A percentile compares a stretch with the other conserved stretches of the same genome.
phyloP scores from a whole-genome alignment of 2,888 invertebrate genomes.

The Leistus spinibarbis region DNA sequence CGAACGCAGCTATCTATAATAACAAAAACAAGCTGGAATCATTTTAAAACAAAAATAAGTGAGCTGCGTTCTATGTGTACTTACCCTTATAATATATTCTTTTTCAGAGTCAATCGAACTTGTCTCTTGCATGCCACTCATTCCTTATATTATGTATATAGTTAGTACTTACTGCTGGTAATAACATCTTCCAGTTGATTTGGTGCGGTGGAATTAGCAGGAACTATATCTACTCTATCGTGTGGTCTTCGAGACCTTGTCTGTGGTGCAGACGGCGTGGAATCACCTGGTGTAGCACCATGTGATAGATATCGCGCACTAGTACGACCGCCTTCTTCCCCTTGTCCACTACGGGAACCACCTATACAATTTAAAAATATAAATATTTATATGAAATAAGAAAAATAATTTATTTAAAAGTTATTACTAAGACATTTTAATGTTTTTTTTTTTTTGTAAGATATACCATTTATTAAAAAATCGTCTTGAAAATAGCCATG shows the following conservation, averaged over 20 bases:
- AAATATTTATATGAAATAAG: too few relatives aligned
- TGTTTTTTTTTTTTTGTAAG: too few relatives aligned
- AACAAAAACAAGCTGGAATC: too few relatives aligned
- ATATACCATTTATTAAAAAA: too few relatives aligned
- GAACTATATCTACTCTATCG: slow-evolving; percentile 56
- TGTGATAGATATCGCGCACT: slow-evolving; percentile 52
- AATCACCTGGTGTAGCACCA: slow-evolving; percentile 52
- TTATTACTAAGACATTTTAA: too few relatives aligned
- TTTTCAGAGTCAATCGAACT: background rate
- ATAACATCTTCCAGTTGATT: slow-evolving; percentile 56
- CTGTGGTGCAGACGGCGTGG: slow-evolving; percentile 54
- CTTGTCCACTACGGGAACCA: slow-evolving; percentile 58
- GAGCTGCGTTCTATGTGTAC: background rate
- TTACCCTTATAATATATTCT: background rate
- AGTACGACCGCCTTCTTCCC: slow-evolving; percentile 55
- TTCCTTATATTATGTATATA: background rate
- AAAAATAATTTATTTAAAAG: too few relatives aligned
- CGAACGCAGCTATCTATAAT: background rate
- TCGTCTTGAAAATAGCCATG: too few relatives aligned
- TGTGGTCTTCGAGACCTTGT: slow-evolving; percentile 46
- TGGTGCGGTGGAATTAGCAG: slow-evolving; percentile 55
- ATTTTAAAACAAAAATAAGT: background rate
- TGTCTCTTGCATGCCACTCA: too few relatives aligned
- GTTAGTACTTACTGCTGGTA: slow-evolving; percentile 52
- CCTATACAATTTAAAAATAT: slow-evolving; percentile 47